These are phyloP conservation scores for Eristalis arbustorum DNA, from an alignment of 2,888 invertebrate genomes.

Conservation along the genomic window DNA sequence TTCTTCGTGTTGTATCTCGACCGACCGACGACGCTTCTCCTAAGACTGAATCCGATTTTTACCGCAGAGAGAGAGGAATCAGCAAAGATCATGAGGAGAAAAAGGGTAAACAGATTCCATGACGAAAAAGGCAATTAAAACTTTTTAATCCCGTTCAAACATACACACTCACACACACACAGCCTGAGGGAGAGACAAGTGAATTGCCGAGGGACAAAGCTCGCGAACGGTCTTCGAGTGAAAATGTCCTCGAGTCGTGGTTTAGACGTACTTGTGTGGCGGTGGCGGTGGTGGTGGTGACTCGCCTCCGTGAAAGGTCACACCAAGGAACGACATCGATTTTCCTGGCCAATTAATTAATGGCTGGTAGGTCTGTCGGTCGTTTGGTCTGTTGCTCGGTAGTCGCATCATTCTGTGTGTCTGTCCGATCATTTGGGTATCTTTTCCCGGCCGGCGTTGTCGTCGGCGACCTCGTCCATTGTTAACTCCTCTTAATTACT, in stretches of 20 bases:
- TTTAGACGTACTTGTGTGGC: background rate
- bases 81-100: conserved; percentile 6
- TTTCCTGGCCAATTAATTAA: conserved; percentile 59
- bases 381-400: background rate
- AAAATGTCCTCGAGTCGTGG: conserved; percentile 52
- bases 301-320: conserved; percentile 41
- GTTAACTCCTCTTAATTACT: conserved; percentile 56
- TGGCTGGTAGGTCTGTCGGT: background rate
- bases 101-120: conserved; percentile 3
- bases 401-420: background rate
- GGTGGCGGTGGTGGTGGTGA: background rate
- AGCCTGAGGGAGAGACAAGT: background rate
- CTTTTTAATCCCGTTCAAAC: conserved; percentile 62
- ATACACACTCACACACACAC: background rate
- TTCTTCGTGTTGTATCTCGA: background rate
- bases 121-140: conserved; percentile 63
- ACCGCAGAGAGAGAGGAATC: conserved; percentile 3
- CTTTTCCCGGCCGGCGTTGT: background rate
- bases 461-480: conserved; percentile 44
- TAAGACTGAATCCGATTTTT: conserved; percentile 10
- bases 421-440: background rate
- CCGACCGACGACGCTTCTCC: too few relatives aligned
- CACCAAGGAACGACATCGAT: conserved; percentile 44
- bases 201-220: conserved; percentile 21
- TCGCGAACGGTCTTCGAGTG: conserved; percentile 36